Base-by-base conservation (phyloP, 1,140 invertebrate species). In the Sesamia nonagrioides region DNA sequence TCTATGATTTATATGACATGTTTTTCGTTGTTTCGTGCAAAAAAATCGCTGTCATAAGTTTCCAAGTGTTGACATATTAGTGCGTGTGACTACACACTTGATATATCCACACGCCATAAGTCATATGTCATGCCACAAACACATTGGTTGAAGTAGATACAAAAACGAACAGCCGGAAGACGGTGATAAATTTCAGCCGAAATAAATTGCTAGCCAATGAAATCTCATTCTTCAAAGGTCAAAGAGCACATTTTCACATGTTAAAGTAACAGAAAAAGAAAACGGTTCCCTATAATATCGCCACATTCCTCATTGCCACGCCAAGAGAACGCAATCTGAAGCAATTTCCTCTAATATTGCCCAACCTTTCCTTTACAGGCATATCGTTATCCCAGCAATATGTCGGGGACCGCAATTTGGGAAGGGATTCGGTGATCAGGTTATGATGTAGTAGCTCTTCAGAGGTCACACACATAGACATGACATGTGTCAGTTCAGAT, bases 331-430 rank as follows among this genome's bases (percentile, higher is more conserved):
- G 63, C 33, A 72, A 72, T 72, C 69, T 42, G 7, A 35, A 35
- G 69, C 45, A 37, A 72, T 72, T 72, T 72, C 69, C 48, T 15
- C 33, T 50, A 35, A 73, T 58, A 73, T 73, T 11, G 17, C 18
- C 33, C 21, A 71, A 52, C 45, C 71, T 37, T 56, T 72, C 40
- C 52, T 58, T 58, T 18, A 6, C n/a, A 35, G 1, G 56, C 69
- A n/a, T 37, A 56, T 72, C 69, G 69, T 72, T 72, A 72, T 56
- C 52, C 69, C 15, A 37, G 60, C 68, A 72, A 72, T 72, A 54
- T 52, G 54, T 73, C 35, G 71, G 15, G 40, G 18, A 7, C 72
- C 37, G 54, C 72, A 45, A 74, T 74, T 61, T 74, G 37, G 60
- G 21, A 18, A 13, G 52, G 71, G 54, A 21, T 18, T 33, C 27